A percentile compares a stretch with the other conserved stretches of the same genome.
phyloP scores from a whole-genome alignment of 2,888 invertebrate genomes.

The Netelia fuscicornis region DNA sequence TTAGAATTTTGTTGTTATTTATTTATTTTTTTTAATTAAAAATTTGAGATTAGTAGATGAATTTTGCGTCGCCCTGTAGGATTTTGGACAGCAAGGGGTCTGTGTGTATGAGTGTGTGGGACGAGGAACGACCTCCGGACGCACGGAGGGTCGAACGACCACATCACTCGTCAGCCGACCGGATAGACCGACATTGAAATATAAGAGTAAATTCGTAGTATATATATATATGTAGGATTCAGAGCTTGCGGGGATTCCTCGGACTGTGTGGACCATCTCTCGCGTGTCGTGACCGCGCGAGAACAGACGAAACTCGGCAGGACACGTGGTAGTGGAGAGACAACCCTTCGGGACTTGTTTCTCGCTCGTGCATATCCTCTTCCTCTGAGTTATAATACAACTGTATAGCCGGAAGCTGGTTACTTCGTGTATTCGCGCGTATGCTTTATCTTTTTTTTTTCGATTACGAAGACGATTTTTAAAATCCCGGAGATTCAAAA shows the following conservation, averaged over 20 bases:
- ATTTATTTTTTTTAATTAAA: neutral
- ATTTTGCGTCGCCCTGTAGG: constrained; percentile 29
- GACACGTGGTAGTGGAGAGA: constrained; percentile 39
- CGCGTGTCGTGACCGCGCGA: constrained; percentile 45
- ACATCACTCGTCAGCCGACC: constrained; percentile 80
- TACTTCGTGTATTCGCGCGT: neutral
- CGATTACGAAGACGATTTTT: neutral
- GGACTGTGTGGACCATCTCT: constrained; percentile 33
- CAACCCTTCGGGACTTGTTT: constrained; percentile 46
- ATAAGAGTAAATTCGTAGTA: constrained; percentile 71
- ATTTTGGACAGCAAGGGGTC: constrained; percentile 21
- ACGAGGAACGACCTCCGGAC: constrained; percentile 73
- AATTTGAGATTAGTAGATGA: neutral
- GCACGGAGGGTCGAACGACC: constrained; percentile 78
- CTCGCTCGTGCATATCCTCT: constrained; percentile 50
- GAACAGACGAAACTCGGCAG: constrained; percentile 49
- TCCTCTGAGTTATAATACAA: constrained; percentile 10
- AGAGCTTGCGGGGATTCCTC: neutral
- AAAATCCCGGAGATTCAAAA: neutral
- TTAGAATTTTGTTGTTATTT: neutral
- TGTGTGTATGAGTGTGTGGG: constrained; percentile 75
- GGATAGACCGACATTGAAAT: constrained; percentile 79
- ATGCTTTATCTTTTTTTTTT: constrained; percentile 2
- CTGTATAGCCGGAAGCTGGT: neutral
- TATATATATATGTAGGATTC: neutral